Percentiles rank a stretch among this genome's conserved stretches.
phyloP scores from a whole-genome alignment of 2,797 vertebrate species.

The Phrynocephalus vlangalii region DNA sequence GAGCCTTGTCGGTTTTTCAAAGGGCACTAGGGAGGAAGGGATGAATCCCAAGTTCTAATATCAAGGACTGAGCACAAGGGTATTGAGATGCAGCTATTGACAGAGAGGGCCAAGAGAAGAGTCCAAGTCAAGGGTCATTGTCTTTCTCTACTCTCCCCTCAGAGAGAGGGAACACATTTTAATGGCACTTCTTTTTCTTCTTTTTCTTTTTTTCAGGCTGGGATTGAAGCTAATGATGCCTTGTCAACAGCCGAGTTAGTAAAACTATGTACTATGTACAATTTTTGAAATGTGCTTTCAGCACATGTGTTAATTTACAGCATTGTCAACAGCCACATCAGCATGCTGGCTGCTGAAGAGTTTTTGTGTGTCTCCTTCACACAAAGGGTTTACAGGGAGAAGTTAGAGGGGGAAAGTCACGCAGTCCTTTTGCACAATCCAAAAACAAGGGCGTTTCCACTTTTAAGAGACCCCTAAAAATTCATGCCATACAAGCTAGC shows the following conservation, averaged over 20 bases:
- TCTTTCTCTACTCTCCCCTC: slow-evolving; percentile 44
- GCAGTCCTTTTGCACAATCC: too few relatives aligned
- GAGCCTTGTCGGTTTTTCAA: slow-evolving; percentile 23
- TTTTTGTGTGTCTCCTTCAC: background rate
- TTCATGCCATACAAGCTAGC: too few relatives aligned
- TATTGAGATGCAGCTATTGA: slow-evolving; percentile 33
- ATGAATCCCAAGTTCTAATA: slow-evolving; percentile 6
- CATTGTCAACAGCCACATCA: slow-evolving; percentile 22
- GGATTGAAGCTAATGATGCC: slow-evolving; percentile 27
- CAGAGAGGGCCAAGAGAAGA: slow-evolving; percentile 42
- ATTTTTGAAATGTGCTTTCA: too few relatives aligned
- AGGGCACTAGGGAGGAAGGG: slow-evolving; percentile 1
- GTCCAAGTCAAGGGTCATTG: background rate
- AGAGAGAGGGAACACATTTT: slow-evolving; percentile 41
- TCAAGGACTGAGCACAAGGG: slow-evolving; percentile 1
- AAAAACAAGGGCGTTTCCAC: too few relatives aligned
- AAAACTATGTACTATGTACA: slow-evolving; percentile 29
- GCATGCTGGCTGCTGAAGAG: slow-evolving; percentile 17
- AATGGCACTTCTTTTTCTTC: background rate
- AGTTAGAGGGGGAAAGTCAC: background rate
- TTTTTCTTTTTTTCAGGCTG: background rate
- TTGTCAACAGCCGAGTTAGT: slow-evolving; percentile 41
- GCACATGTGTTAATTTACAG: slow-evolving; percentile 37
- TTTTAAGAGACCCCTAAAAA: too few relatives aligned
- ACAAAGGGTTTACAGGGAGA: background rate